These are phyloP conservation scores for Takifugu ocellatus DNA, from an alignment of 2,797 vertebrate species.

Conservation along the genomic window DNA sequence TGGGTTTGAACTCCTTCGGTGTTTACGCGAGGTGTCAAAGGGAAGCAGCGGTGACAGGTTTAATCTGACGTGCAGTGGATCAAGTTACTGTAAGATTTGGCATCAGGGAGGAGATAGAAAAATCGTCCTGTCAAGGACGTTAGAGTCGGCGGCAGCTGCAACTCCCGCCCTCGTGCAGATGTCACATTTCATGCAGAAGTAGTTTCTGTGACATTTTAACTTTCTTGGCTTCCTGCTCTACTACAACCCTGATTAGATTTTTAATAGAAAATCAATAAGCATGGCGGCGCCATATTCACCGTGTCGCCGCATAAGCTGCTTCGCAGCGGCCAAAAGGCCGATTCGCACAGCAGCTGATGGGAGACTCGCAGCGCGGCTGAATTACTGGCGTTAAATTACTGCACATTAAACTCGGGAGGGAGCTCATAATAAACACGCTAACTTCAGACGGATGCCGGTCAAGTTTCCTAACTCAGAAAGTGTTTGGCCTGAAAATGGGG, in stretches of 20 bases:
- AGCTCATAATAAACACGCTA: no score
- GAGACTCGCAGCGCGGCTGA: no score
- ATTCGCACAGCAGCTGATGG: no score
- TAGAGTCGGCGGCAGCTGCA: not conserved
- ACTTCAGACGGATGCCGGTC: no score
- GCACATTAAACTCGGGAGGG: no score
- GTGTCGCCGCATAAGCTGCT: no score
- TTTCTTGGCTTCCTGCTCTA: not conserved
- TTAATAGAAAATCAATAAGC: slow-evolving; percentile 2
- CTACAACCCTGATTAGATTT: slow-evolving; percentile 1
- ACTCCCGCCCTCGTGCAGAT: slow-evolving; percentile 2
- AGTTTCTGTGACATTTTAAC: slow-evolving; percentile 2
- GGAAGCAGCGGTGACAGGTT: not conserved
- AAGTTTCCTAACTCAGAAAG: no score
- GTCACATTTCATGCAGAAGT: slow-evolving; percentile 10
- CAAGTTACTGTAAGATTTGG: slow-evolving; percentile 18
- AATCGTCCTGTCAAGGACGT: slow-evolving; percentile 21
- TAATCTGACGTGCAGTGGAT: slow-evolving; percentile 26
- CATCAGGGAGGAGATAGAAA: slow-evolving; percentile 14
- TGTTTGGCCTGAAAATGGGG: no score
- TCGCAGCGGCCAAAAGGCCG: no score
- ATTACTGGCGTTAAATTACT: no score
- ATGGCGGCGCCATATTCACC: not conserved
- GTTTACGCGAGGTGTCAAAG: not conserved
- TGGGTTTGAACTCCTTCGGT: slow-evolving; percentile 5